phyloP scores from a whole-genome alignment of 2,113 vertebrate species.

The Gymnarchus niloticus region DNA sequence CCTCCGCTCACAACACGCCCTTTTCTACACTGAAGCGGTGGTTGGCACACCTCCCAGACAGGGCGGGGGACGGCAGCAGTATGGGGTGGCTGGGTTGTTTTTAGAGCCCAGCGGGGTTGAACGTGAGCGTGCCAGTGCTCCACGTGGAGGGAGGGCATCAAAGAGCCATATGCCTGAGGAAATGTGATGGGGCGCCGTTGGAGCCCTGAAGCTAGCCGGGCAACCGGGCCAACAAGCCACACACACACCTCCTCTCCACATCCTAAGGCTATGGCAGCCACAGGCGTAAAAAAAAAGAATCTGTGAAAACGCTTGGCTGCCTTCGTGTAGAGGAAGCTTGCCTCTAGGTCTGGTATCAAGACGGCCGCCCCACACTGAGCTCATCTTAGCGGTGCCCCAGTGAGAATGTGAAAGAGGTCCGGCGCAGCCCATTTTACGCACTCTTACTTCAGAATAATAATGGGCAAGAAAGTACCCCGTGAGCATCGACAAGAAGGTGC shows the following conservation, averaged over 20 bases:
- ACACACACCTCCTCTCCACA: neutral
- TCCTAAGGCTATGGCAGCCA: neutral
- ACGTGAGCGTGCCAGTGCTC: neutral
- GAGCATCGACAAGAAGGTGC: too few relatives aligned
- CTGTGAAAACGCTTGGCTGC: too few relatives aligned
- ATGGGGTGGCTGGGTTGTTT: slow-evolving; percentile 4
- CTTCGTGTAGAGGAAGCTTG: neutral
- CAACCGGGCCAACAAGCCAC: neutral
- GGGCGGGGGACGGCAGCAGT: neutral
- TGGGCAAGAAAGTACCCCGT: too few relatives aligned
- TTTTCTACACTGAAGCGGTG: neutral
- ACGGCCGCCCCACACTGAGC: neutral
- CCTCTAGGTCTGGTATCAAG: neutral
- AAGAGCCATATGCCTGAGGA: neutral
- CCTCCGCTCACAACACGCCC: neutral
- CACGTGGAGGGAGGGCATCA: neutral
- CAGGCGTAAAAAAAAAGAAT: too few relatives aligned
- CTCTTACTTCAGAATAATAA: too few relatives aligned
- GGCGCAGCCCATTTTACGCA: too few relatives aligned
- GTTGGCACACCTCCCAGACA: neutral
- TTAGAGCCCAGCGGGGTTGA: neutral
- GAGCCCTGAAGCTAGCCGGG: neutral
- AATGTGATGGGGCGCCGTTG: neutral
- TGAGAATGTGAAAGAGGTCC: too few relatives aligned
- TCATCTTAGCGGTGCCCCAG: too few relatives aligned